A percentile compares a stretch with the other conserved stretches of the same genome.
These are phyloP conservation scores for Bilobella aurantiaca DNA, from an alignment of 1,140 invertebrate species.

Conservation along the genomic window DNA sequence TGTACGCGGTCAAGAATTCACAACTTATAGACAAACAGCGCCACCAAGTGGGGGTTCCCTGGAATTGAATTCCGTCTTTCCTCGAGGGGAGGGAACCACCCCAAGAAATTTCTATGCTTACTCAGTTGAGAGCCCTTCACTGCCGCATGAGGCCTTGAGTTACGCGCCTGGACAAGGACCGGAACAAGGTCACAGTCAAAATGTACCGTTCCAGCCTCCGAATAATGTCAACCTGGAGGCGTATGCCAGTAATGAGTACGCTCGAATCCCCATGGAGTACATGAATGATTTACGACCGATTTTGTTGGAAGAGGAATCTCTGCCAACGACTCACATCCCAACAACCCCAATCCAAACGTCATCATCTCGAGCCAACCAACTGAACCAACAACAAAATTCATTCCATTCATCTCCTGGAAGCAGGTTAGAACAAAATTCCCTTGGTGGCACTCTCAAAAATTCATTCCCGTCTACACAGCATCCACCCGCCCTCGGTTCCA, in stretches of 20 bases:
- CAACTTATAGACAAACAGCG: background rate
- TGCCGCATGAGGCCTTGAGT: background rate
- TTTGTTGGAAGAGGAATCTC: slow-evolving; percentile 14
- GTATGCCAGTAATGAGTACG: slow-evolving; percentile 15
- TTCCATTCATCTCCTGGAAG: too few species aligned
- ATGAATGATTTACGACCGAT: slow-evolving; percentile 22
- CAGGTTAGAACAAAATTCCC: too few species aligned
- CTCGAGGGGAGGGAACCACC: background rate
- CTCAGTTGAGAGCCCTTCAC: background rate
- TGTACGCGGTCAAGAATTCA: too few species aligned
- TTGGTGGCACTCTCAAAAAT: background rate
- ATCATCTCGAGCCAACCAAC: too few species aligned
- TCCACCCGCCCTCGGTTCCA: too few species aligned
- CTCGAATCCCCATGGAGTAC: slow-evolving; percentile 24
- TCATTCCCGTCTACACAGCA: slow-evolving; percentile 2
- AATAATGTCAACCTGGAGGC: background rate
- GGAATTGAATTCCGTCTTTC: background rate
- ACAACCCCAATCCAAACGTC: background rate
- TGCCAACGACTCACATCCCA: background rate
- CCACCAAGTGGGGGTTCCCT: background rate
- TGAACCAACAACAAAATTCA: slow-evolving; percentile 1
- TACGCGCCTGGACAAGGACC: too few species aligned
- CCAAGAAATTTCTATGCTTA: background rate
- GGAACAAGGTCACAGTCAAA: background rate
- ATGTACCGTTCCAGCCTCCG: background rate